Conservation (phyloP, 2,888 invertebrate genomes). For the Notodonta ziczac region DNA sequence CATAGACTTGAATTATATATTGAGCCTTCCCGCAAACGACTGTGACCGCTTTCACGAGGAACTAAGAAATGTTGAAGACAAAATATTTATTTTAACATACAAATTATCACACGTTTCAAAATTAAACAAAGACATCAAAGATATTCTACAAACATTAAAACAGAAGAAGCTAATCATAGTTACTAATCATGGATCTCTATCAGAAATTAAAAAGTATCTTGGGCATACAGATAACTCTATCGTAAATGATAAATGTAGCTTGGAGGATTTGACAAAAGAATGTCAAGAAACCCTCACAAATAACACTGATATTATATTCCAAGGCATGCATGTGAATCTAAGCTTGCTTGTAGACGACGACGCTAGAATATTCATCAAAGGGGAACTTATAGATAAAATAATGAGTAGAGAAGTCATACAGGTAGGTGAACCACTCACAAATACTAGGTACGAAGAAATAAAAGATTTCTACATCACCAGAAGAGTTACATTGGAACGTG, state of each 20-base stretch:
- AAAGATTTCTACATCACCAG: constrained; percentile 13
- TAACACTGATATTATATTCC: constrained; percentile 7
- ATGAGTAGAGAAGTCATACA: constrained; percentile 8
- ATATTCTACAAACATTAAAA: not conserved
- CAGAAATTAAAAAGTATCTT: not conserved
- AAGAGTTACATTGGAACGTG: not conserved
- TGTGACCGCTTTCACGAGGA: not conserved
- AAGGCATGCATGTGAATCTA: constrained; percentile 11
- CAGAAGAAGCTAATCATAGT: not conserved
- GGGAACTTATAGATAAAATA: constrained; percentile 9
- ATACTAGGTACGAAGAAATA: constrained; percentile 9
- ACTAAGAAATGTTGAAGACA: not conserved
- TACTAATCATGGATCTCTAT: not conserved
- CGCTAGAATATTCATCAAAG: constrained; percentile 8
- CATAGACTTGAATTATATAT: not conserved
- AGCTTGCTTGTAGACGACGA: constrained; percentile 5
- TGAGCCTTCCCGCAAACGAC: not conserved
- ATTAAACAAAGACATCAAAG: not conserved
- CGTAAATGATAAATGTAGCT: not conserved
- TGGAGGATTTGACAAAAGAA: constrained; percentile 9
- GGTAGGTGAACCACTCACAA: constrained; percentile 8
- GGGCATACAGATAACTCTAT: not conserved
- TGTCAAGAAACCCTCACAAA: constrained; percentile 8
- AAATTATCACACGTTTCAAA: not conserved
- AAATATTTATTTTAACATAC: not conserved